Conservation (phyloP, 2,113 vertebrate species). For the Maccullochella peelii region DNA sequence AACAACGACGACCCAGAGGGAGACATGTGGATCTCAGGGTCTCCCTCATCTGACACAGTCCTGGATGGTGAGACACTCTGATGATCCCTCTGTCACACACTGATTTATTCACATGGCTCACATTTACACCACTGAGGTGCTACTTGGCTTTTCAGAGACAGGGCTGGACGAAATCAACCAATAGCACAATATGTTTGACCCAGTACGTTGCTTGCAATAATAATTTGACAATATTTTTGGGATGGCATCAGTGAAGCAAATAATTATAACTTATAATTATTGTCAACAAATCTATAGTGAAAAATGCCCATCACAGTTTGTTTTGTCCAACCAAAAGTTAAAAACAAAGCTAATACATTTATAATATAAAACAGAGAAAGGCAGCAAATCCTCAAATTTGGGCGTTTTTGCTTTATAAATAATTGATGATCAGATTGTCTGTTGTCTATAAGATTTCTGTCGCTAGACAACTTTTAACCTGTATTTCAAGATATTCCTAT, state of each 20-base stretch:
- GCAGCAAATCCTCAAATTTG: too few species aligned
- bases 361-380: neutral
- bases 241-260: neutral
- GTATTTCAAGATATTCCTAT: neutral
- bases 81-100: neutral
- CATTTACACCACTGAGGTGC: neutral
- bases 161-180: neutral
- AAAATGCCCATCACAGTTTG: neutral
- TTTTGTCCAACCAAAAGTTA: neutral
- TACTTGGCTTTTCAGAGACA: neutral
- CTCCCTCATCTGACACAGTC: conserved; percentile 61
- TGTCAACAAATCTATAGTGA: neutral
- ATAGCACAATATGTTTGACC: neutral
- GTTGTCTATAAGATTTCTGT: neutral
- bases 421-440: neutral
- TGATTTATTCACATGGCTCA: neutral
- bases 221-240: neutral
- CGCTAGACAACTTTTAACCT: too few species aligned
- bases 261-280: neutral
- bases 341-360: neutral
- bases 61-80: conserved; percentile 84
- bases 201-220: neutral
- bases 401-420: neutral
- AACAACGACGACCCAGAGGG: conserved; percentile 92
- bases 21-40: conserved; percentile 80